phyloP scores from a whole-genome alignment of 2,888 invertebrate species.

The Eledone cirrhosa region DNA sequence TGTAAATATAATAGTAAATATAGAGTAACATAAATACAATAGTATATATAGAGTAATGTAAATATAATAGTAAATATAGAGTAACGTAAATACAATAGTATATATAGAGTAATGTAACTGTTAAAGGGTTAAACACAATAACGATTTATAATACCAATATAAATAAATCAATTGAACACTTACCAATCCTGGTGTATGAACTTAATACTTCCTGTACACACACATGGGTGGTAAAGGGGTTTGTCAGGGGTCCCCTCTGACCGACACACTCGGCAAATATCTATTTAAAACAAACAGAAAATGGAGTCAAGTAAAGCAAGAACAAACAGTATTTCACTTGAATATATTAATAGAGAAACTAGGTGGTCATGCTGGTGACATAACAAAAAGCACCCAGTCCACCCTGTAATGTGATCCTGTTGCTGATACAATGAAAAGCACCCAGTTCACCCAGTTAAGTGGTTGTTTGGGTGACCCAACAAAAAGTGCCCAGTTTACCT shows the following conservation, averaged over 20 bases:
- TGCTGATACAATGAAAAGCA: no score
- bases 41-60: no score
- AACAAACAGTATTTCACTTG: slow-evolving; percentile 26
- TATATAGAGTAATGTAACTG: no score
- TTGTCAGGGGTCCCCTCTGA: slow-evolving; percentile 92
- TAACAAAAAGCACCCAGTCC: no score
- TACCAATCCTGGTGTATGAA: slow-evolving; percentile 96
- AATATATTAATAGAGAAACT: not conserved
- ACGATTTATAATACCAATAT: not conserved
- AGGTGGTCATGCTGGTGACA: no score
- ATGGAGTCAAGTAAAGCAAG: not conserved
- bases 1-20: slow-evolving; percentile 26
- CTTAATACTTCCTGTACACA: slow-evolving; percentile 98
- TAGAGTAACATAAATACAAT: not conserved
- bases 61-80: no score
- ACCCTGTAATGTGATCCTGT: no score
- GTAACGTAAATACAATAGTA: no score
- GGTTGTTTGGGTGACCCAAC: no score
- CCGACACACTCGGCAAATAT: slow-evolving; percentile 97
- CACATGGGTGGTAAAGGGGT: slow-evolving; percentile 96
- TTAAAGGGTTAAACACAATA: no score
- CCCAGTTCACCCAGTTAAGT: no score
- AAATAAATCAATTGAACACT: slow-evolving; percentile 34
- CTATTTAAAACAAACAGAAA: slow-evolving; percentile 41
- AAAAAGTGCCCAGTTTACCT: no score